phyloP scores from a whole-genome alignment of 2,113 vertebrate genomes.

The Laticauda laticaudata region DNA sequence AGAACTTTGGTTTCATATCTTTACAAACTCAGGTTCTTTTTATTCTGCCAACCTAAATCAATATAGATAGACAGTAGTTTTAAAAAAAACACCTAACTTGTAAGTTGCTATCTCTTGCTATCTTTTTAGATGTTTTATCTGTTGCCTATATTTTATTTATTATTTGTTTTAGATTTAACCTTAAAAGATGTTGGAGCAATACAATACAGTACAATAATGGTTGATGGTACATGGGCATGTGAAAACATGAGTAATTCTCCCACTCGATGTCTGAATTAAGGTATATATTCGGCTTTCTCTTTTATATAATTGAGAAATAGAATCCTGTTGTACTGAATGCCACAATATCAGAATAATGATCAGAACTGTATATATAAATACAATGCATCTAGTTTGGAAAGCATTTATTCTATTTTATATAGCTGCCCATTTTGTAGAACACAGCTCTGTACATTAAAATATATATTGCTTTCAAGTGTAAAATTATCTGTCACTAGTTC shows the following conservation, averaged over 20 bases:
- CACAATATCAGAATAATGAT: neutral
- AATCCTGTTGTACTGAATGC: neutral
- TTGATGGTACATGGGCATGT: neutral
- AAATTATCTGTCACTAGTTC: neutral
- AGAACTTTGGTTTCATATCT: neutral
- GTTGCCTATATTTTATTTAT: neutral
- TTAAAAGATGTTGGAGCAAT: neutral
- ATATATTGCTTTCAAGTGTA: neutral
- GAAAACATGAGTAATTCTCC: neutral
- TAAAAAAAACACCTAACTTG: neutral
- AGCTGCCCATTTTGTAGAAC: neutral
- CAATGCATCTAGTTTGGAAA: neutral
- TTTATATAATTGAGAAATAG: neutral
- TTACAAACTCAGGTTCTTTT: neutral
- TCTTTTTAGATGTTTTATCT: neutral
- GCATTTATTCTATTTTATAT: neutral
- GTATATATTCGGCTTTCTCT: neutral
- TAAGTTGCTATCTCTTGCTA: neutral
- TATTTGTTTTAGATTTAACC: neutral
- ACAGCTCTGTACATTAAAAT: neutral
- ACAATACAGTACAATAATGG: no score
- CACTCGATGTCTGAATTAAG: neutral
- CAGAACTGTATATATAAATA: neutral
- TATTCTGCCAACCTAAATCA: neutral
- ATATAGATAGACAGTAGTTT: neutral